Evolutionary conservation across 2,888 invertebrate species (phyloP), one percentile per base, ranked within the genome.

Genomic region (Luperina testacea): DNA sequence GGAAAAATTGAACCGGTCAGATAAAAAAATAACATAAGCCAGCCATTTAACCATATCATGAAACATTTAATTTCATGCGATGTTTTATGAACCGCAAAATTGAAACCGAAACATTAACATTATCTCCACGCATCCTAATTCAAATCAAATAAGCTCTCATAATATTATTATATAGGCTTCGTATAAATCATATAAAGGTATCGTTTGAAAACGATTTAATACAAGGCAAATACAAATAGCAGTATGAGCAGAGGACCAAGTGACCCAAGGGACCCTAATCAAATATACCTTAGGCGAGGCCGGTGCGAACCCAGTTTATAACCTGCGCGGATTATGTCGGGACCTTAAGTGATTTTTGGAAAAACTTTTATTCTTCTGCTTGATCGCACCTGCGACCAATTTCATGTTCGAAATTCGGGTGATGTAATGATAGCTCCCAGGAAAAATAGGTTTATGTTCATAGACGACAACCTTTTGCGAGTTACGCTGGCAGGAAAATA

Each of bases 141-240:
- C 74, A 87, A 88, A 77, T 67, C 70, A 81, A 88, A 87, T 89
- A 85, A 61, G 27, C 57, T 77, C n/a, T 64, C n/a, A 74, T 79
- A 74, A 82, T 83, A 80, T 78, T 78, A 78, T 76, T 75, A 67
- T 63, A 78, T 73, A 73, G 70, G 69, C 77, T 82, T 81, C 80
- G 24, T 78, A 87, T 72, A 82, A 79, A 89, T 85, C 70, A 71
- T 68, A 61, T 88, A 90, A 91, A 90, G 91, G 93, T 91, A 92
- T 94, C 93, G 92, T 94, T 93, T 93, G 91, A 94, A 94, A 95
- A 93, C 94, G 92, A 95, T 95, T 94, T 94, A 93, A 95, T 94
- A 93, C 92, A 92, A 89, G 89, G 89, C 92, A 93, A 95, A 95
- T 95, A 95, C 95, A 94, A 94, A 94, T 92, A 92, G 90, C 91